Percentiles rank a stretch among this genome's conserved stretches.
Conservation (phyloP, 2,113 vertebrate genomes). For the Pteropus alecto region DNA sequence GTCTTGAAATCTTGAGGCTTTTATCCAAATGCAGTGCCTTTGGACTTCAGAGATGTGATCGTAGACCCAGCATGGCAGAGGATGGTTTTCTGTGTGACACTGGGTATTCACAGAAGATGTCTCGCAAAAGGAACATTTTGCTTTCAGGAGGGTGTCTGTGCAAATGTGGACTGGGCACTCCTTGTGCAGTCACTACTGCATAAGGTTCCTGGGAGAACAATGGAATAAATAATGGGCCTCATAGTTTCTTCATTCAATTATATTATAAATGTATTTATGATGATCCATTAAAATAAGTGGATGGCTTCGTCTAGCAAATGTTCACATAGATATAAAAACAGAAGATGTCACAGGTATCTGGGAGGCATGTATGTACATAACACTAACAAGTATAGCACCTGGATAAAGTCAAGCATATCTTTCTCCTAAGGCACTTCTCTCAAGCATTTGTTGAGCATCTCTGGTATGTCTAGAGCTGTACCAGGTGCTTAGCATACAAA, state of each 20-base stretch:
- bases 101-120: background rate
- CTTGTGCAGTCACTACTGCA: background rate
- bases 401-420: background rate
- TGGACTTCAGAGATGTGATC: background rate
- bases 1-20: background rate
- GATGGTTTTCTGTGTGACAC: background rate
- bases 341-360: background rate
- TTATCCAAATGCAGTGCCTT: background rate
- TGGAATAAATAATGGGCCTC: background rate
- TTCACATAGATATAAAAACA: background rate
- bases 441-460: background rate
- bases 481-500: background rate
- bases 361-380: background rate
- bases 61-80: background rate
- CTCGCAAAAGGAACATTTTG: background rate
- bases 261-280: background rate
- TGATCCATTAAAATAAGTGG: background rate
- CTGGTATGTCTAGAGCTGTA: background rate
- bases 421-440: background rate
- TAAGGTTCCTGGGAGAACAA: background rate
- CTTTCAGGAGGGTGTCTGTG: background rate
- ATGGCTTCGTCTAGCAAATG: conserved; percentile 3
- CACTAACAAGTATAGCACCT: background rate
- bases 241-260: background rate
- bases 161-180: background rate